Evolutionary conservation across 2,113 vertebrate genomes (phyloP).

Genomic region (Narcine bancroftii): DNA sequence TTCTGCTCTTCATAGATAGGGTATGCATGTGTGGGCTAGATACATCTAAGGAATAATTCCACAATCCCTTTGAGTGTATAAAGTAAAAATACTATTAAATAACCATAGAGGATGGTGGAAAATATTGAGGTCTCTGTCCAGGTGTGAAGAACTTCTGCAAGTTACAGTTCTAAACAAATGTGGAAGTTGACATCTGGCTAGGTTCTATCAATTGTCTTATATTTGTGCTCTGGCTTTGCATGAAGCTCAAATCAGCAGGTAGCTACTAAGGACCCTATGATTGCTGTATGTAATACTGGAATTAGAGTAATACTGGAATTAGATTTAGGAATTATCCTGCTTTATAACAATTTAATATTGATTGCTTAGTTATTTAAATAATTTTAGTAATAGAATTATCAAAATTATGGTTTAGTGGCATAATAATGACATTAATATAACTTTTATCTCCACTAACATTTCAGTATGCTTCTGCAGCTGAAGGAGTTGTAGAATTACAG

Average conservation of each 20-base stretch:
- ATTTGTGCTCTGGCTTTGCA: too few relatives aligned
- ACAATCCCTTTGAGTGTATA: background rate
- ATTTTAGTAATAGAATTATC: background rate
- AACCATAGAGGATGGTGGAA: too few relatives aligned
- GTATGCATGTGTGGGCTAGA: background rate
- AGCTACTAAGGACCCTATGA: background rate
- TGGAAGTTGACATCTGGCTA: too few relatives aligned
- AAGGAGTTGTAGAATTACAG: background rate
- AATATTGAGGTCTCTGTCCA: too few relatives aligned
- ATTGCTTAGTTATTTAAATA: conserved; percentile 4
- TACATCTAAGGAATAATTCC: background rate
- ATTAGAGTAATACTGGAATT: background rate
- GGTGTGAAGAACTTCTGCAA: too few relatives aligned
- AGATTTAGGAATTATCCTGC: background rate
- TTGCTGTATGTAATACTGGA: background rate
- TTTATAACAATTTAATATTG: background rate
- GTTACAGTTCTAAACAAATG: too few relatives aligned
- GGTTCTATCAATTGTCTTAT: too few relatives aligned
- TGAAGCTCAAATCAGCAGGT: background rate
- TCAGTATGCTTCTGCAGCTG: background rate
- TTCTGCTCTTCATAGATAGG: background rate
- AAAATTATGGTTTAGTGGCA: background rate
- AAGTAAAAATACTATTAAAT: background rate
- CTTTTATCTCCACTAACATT: background rate
- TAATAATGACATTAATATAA: too few relatives aligned